A percentile compares a stretch with the other conserved stretches of the same genome.
These are phyloP conservation scores for Rhagonycha lutea DNA, from an alignment of 2,888 invertebrate species.

Conservation along the genomic window DNA sequence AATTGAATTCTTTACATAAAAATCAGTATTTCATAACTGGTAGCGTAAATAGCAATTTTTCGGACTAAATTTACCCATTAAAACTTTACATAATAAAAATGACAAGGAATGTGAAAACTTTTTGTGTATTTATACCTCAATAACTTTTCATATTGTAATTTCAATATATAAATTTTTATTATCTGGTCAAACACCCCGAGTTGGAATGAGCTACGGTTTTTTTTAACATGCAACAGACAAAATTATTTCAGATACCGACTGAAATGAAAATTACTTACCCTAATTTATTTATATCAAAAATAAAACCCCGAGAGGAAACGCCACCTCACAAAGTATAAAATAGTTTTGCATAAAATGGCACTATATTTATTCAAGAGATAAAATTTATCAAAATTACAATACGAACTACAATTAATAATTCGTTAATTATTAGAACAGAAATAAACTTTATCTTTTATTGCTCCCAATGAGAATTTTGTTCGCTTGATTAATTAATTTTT, in stretches of 20 bases:
- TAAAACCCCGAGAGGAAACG: background rate
- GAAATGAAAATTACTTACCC: background rate
- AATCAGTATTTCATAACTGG: no score
- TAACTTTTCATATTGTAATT: background rate
- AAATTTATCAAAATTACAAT: background rate
- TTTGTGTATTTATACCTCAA: background rate
- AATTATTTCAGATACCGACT: background rate
- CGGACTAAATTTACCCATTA: background rate
- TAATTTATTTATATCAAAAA: slow-evolving; percentile 1
- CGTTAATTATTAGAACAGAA: background rate
- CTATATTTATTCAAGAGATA: background rate
- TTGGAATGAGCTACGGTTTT: background rate
- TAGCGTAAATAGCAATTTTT: background rate
- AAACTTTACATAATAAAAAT: background rate
- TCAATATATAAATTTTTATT: background rate
- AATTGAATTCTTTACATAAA: no score
- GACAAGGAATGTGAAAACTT: background rate
- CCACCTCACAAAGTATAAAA: background rate
- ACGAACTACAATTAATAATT: background rate
- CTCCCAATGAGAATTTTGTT: background rate
- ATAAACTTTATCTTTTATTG: background rate
- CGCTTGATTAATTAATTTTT: background rate
- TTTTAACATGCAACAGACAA: background rate
- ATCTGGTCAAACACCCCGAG: background rate
- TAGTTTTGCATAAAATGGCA: background rate